Evolutionary conservation across 2,797 vertebrate genomes (phyloP).

Genomic region (Percopsis omiscomaycus): DNA sequence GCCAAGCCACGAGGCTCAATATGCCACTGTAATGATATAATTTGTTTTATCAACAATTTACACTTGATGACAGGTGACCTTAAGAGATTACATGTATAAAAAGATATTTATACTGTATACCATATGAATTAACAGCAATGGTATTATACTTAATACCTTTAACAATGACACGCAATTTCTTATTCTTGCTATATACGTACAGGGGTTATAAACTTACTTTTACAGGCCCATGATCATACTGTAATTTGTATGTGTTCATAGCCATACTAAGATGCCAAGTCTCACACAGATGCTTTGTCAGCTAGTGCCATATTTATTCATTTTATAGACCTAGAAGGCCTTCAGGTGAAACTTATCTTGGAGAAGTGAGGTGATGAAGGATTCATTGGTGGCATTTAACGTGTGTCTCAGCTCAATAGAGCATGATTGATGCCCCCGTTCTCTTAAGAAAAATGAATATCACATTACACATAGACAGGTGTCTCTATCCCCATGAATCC

Average conservation of each 20-base stretch:
- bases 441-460: constrained; percentile 36
- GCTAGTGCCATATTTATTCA: constrained; percentile 68
- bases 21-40: constrained; percentile 62
- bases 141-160: constrained; percentile 5
- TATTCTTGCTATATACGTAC: constrained; percentile 13
- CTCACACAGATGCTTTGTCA: constrained; percentile 63
- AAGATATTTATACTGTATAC: not conserved
- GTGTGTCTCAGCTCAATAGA: constrained; percentile 22
- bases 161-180: not conserved
- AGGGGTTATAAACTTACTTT: constrained; percentile 67
- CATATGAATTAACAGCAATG: constrained; percentile 25
- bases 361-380: constrained; percentile 39
- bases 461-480: constrained; percentile 47
- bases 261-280: constrained; percentile 56
- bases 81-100: constrained; percentile 17
- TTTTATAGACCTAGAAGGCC: constrained; percentile 69
- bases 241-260: constrained; percentile 57
- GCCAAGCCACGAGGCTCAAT: constrained; percentile 61
- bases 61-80: constrained; percentile 48
- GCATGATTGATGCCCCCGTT: constrained; percentile 52
- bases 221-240: constrained; percentile 35
- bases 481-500: constrained; percentile 43
- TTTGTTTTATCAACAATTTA: constrained; percentile 59
- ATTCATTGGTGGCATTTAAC: constrained; percentile 57
- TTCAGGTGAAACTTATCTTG: constrained; percentile 53